Evolutionary conservation across 2,888 invertebrate genomes (phyloP).

Genomic region (Drosophila falleni): DNA sequence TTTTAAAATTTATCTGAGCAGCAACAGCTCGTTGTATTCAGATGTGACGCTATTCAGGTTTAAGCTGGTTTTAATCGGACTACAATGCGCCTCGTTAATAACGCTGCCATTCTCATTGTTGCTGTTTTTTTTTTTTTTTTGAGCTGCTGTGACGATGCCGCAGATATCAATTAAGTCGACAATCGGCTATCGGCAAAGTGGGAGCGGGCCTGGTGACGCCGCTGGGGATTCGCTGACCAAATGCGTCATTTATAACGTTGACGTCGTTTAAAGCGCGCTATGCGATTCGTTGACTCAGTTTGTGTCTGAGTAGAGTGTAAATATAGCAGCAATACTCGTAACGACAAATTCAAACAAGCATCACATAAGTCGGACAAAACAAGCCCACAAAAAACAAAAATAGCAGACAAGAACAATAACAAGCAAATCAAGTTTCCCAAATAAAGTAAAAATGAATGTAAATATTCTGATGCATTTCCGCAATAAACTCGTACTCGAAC

Average conservation of each 20-base stretch:
- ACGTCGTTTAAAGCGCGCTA: conserved; percentile 24
- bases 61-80: conserved; percentile 64
- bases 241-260: conserved; percentile 61
- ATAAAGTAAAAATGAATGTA: conserved; percentile 42
- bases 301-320: conserved; percentile 37
- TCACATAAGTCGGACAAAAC: conserved; percentile 27
- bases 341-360: conserved; percentile 30
- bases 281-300: conserved; percentile 13
- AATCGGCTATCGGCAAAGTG: conserved; percentile 27
- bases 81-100: conserved; percentile 41
- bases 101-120: conserved; percentile 29
- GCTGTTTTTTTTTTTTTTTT: conserved; percentile 26
- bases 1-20: too few species aligned
- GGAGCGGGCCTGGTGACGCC: conserved; percentile 59
- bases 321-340: conserved; percentile 34
- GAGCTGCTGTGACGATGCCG: conserved; percentile 42
- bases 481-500: conserved; percentile 9
- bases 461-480: conserved; percentile 56
- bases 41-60: conserved; percentile 49
- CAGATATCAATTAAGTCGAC: conserved; percentile 48
- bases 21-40: background rate
- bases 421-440: conserved; percentile 43
- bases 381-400: conserved; percentile 12
- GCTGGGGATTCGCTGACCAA: conserved; percentile 55
- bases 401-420: conserved; percentile 3